phyloP scores from a whole-genome alignment of 2,113 vertebrate genomes.

The Chinchilla lanigera region DNA sequence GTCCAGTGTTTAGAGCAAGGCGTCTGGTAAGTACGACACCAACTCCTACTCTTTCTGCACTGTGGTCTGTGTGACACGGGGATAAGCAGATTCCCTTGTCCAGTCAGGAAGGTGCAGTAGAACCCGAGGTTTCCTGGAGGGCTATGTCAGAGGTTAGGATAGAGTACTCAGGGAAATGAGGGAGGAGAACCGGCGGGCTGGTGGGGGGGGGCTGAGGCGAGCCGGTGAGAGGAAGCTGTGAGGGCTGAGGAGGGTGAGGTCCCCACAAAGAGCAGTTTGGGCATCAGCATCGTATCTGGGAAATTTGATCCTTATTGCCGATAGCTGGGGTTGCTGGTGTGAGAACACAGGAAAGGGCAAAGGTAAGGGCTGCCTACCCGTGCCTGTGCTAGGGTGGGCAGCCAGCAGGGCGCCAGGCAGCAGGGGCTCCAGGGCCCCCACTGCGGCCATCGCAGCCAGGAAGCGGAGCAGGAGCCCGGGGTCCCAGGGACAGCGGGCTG shows the following conservation, averaged over 20 bases:
- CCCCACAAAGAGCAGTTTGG: background rate
- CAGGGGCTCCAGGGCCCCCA: slow-evolving; percentile 73
- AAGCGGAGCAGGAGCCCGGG: slow-evolving; percentile 88
- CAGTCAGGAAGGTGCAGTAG: background rate
- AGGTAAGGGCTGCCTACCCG: slow-evolving; percentile 46
- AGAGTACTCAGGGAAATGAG: background rate
- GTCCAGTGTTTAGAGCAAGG: background rate
- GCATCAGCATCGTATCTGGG: background rate
- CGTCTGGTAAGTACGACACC: rapidly evolving
- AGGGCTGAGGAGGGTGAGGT: background rate
- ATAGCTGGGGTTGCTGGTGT: background rate
- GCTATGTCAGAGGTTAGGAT: background rate
- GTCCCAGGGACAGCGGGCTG: slow-evolving; percentile 81
- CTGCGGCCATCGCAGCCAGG: slow-evolving; percentile 84
- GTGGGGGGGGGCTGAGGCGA: background rate
- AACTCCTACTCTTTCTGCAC: background rate
- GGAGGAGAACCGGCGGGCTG: background rate
- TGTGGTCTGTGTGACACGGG: background rate
- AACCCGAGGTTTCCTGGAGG: background rate
- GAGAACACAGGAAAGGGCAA: background rate
- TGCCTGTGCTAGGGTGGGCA: slow-evolving; percentile 73
- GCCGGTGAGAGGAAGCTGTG: background rate
- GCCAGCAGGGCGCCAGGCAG: slow-evolving; percentile 87
- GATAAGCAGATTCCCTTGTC: background rate
- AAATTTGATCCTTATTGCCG: background rate